Evolutionary conservation across 2,888 invertebrate species (phyloP), one percentile per base, ranked within the genome.

Genomic region (Thymelicus sylvestris): DNA sequence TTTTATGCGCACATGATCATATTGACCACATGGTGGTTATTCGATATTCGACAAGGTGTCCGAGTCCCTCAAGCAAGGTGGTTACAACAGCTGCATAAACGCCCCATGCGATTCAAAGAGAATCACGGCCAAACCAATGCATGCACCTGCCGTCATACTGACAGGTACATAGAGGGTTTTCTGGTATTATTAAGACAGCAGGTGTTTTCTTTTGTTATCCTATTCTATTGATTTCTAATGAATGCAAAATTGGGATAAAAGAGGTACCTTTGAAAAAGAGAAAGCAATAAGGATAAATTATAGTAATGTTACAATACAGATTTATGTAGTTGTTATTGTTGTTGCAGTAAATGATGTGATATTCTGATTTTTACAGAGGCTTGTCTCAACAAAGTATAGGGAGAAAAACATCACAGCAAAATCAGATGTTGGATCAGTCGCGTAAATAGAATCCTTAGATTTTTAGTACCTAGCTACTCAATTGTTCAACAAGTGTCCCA

Each of bases 71-170:
- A 73, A 79, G 76, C 68, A 90, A 92, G 90, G 88, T 92, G 91
- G 80, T 31, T 66, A 65, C 66, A 75, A 80, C 92, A 92, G 90
- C 92, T 92, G 93, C 84, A 68, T 57, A 64, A 60, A 64, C 71
- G 74, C 73, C 72, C 73, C 74, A 79, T 79, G 76, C 72, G 78
- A 77, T 79, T 72, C 52, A 76, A 75, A 79, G 73, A 72, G 82
- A 91, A 90, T 91, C 89, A 85, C 85, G 78, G 74, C 75, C 59
- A 81, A 91, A 92, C 90, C 91, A 88, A 87, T 85, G 85, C 83
- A 79, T 72, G 79, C 91, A 92, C 90, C 90, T 91, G 90, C 82
- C 82, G 65, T 66, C 57, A 60, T 74, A 66, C 57, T 60, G 72
- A 75, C 74, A 75, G 75, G 73, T 73, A 69, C 44, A 24, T 24